phyloP scores from a whole-genome alignment of 2,113 vertebrate species.

The Epinephelus cyanopodus region DNA sequence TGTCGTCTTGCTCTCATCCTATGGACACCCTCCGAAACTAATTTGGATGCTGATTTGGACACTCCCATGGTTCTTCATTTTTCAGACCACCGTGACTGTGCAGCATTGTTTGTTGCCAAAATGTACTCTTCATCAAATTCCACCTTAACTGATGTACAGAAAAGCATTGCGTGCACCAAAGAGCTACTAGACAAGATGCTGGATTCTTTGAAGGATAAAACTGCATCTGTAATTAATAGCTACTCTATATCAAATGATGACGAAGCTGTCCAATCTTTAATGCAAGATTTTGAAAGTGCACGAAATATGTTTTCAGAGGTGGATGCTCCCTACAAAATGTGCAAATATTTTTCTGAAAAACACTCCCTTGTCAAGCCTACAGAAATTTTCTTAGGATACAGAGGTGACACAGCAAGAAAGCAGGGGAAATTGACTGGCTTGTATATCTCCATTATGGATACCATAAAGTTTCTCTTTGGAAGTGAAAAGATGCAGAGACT shows the following conservation, averaged over 20 bases:
- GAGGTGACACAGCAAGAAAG: slow-evolving; percentile 28
- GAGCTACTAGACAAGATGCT: slow-evolving; percentile 6
- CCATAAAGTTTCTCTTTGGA: slow-evolving; percentile 16
- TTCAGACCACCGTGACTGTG: neutral
- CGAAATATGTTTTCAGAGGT: slow-evolving; percentile 32
- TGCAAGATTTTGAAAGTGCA: slow-evolving; percentile 22
- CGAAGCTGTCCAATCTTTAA: slow-evolving; percentile 7
- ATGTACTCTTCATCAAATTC: slow-evolving; percentile 36
- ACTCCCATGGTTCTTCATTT: neutral
- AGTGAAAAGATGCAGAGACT: slow-evolving; percentile 6
- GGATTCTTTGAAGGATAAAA: slow-evolving; percentile 1
- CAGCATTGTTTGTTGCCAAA: slow-evolving; percentile 38
- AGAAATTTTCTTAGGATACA: slow-evolving; percentile 15
- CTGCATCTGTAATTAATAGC: slow-evolving; percentile 4
- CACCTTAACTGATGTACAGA: slow-evolving; percentile 38
- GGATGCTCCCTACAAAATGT: slow-evolving; percentile 34
- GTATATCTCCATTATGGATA: neutral
- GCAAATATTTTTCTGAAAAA: slow-evolving; percentile 22
- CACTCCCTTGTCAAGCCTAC: slow-evolving; percentile 14
- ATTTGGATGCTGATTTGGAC: neutral
- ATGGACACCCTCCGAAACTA: slow-evolving; percentile 7
- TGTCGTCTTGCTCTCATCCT: neutral
- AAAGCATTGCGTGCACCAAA: slow-evolving; percentile 22
- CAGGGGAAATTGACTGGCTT: neutral
- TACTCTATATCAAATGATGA: slow-evolving; percentile 11